Evolutionary conservation across 2,797 vertebrate genomes (phyloP).

Genomic region (Alauda arvensis): DNA sequence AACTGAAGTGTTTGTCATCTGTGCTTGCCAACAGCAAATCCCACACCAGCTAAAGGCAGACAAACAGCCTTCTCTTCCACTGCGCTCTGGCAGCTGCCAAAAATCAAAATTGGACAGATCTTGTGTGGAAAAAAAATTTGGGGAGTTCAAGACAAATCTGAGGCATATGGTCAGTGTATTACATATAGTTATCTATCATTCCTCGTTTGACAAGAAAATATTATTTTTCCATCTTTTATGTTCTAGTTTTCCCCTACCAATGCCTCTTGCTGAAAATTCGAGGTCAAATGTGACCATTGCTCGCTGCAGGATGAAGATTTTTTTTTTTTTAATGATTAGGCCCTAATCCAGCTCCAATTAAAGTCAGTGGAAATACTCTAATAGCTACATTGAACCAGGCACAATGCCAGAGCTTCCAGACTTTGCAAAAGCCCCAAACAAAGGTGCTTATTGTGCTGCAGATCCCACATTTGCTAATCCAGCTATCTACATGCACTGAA

Average conservation of each 20-base stretch:
- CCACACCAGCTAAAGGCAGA: constrained; percentile 36
- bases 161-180: constrained; percentile 8
- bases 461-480: neutral
- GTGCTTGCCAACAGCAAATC: constrained; percentile 52
- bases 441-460: constrained; percentile 22
- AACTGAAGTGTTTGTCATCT: constrained; percentile 17
- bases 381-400: constrained; percentile 19
- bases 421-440: constrained; percentile 24
- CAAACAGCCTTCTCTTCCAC: constrained; percentile 22
- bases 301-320: neutral
- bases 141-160: constrained; percentile 9
- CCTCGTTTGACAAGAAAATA: neutral
- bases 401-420: neutral
- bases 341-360: constrained; percentile 48
- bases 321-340: constrained; percentile 37
- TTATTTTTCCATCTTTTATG: neutral
- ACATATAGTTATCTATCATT: neutral
- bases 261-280: neutral
- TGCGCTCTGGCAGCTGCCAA: constrained; percentile 17
- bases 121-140: neutral
- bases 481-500: neutral
- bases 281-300: constrained; percentile 25
- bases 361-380: constrained; percentile 39
- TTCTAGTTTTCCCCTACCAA: neutral
- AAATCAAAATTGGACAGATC: constrained; percentile 24